These are phyloP conservation scores for Tonatia bakeri DNA, from an alignment of 2,113 vertebrate species.

Conservation along the genomic window DNA sequence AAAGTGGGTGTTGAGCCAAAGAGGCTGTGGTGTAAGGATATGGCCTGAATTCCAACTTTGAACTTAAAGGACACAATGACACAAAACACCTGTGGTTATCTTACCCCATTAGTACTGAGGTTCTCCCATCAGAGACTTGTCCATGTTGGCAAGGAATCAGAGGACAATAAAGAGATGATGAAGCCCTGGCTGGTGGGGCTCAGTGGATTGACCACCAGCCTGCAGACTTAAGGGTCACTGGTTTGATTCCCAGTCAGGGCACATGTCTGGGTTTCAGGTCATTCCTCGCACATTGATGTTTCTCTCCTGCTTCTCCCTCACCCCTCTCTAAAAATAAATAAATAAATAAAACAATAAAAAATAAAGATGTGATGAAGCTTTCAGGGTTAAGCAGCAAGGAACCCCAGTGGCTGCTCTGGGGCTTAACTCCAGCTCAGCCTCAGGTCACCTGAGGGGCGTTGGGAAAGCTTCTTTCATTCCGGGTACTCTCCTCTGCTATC, in stretches of 20 bases:
- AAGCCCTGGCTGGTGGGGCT: neutral
- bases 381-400: neutral
- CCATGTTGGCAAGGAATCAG: slow-evolving; percentile 9
- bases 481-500: neutral
- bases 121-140: neutral
- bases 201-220: no score
- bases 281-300: no score
- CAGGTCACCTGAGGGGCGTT: neutral
- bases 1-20: neutral
- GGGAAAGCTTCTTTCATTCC: neutral
- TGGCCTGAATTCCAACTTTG: neutral
- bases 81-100: neutral
- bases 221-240: no score
- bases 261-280: no score
- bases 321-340: no score
- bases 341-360: no score
- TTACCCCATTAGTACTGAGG: neutral
- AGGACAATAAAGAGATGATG: neutral
- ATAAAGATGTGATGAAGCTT: neutral
- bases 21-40: neutral
- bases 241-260: no score
- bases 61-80: neutral
- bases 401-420: neutral
- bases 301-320: no score
- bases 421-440: neutral